Base-by-base conservation (phyloP, 1,140 invertebrate species). In the Campodea augens region DNA sequence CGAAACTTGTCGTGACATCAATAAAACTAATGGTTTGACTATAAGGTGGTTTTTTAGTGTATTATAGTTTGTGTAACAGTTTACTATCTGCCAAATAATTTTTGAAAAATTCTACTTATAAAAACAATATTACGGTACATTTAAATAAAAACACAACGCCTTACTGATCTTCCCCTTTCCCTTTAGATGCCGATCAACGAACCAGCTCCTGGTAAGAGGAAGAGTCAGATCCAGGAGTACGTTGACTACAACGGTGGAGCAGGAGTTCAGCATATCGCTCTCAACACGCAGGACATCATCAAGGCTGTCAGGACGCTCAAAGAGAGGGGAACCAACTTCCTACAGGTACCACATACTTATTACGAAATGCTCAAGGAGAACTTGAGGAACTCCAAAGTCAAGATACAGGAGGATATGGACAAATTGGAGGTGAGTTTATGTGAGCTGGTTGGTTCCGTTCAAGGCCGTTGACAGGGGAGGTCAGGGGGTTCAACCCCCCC, bases 181-280 rank as follows among this genome's bases (percentile, higher is more conserved):
- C 41, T 44, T 1, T 52, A 74, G 71, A 77, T 98, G 72, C 95
- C 95, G 2, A 93, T 98, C 51, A 99, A 98, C 60, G 95, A 99
- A 60, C 95, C 95, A 5, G 95, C 95, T 0, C 58, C 72, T n/a
- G 91, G 91, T 2, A 90, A 89, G 58, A 86, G 80, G 62, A 93
- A 91, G 62, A 96, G 90, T 45, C 95, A 98, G 67, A 98, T 99
- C 53, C 76, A 95, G 65, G 95, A 99, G 63, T 99, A 89, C 63
- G 88, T 98, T 2, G 93, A 98, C 55, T 98, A 97, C 58, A 95
- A 98, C 61, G 93, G 92, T 0, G 88, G 91, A 2, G 80, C 89
- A 15, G 95, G 95, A 0, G 90, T 98, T 7, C 95, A 98, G 62
- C 95, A 99, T 57, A 95, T 99, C 55, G 95, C 95, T 18, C 69